Base-by-base conservation (phyloP, 2,113 vertebrate species). In the Cyprinodon tularosa region DNA sequence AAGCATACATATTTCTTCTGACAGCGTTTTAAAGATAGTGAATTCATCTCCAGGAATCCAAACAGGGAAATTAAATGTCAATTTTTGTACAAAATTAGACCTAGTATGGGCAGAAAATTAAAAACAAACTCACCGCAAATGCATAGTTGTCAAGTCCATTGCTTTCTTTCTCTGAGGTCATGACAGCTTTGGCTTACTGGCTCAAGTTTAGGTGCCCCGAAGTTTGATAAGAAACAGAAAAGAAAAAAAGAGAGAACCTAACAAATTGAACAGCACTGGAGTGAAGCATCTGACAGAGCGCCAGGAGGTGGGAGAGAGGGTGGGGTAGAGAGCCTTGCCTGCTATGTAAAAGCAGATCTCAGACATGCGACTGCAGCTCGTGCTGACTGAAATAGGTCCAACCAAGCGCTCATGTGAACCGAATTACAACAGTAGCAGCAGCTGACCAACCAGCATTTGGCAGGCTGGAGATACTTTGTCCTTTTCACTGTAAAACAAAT, bases 51-150 rank as follows among this genome's bases (percentile, higher is more conserved):
- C 17, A 20, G 50, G 14, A 20, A n/a, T 57, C 20, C 50, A 57
- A 4, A n/a, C 5, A 10, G 42, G 42, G 9, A 42, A 6, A 42
- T 42, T 42, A 4, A 42, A 9, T 57, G 6, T 57, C 17, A 57
- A 20, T 57, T 57, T 57, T n/a, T 20, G 20, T 53, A 53, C 42
- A 4, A 42, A 6, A 1, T 6, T 42, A 42, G 9, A 42, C 29
- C 29, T 29, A 29, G 29, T 29, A 29, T 29, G 29, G 29, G 7
- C 36, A 38, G 1, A 0, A 72, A 73, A 45, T 36, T 62, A 37
- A 29, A 15, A 20, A n/a, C 12, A 64, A 75, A 95, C 94, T 95
- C 72, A 95, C 94, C 57, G 87, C 64, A 90, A 94, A 95, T 1
- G 86, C 79, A 64, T 88, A 92, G 81, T 86, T 93, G 66, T 93